phyloP scores from a whole-genome alignment of 1,140 invertebrate species.

The Drosophila cardini region DNA sequence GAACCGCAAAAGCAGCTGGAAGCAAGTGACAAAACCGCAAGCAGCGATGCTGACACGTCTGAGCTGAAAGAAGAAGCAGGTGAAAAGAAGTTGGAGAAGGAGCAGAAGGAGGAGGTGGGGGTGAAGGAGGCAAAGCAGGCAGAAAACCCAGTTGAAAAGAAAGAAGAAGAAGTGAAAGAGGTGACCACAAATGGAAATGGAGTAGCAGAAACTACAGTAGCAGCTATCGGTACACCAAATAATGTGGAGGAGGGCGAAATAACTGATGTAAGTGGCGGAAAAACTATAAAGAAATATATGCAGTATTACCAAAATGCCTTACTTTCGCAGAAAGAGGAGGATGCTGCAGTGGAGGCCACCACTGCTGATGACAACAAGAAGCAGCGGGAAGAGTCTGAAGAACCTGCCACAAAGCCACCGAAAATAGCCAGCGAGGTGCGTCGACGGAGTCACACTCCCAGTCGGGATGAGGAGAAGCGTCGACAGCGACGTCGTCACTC shows the following conservation, averaged over 20 bases:
- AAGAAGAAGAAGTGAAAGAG: not conserved
- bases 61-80: conserved; percentile 11
- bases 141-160: conserved; percentile 7
- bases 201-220: not conserved
- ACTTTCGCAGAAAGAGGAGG: conserved; percentile 57
- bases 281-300: not conserved
- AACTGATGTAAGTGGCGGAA: conserved; percentile 59
- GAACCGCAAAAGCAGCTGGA: conserved; percentile 13
- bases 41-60: conserved; percentile 14
- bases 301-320: not conserved
- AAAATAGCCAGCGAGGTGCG: conserved; percentile 37
- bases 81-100: conserved; percentile 28
- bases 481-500: conserved; percentile 4
- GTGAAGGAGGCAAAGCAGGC: conserved; percentile 13
- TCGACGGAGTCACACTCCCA: conserved; percentile 52
- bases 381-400: conserved; percentile 4
- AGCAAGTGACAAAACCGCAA: conserved; percentile 22
- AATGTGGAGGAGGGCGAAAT: conserved; percentile 72
- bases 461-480: conserved; percentile 14
- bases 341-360: not conserved
- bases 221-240: conserved; percentile 11
- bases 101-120: not conserved
- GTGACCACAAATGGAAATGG: conserved; percentile 55
- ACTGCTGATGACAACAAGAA: not conserved
- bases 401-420: not conserved